phyloP scores from a whole-genome alignment of 2,888 invertebrate genomes.

The Leptinotarsa tumamoca region DNA sequence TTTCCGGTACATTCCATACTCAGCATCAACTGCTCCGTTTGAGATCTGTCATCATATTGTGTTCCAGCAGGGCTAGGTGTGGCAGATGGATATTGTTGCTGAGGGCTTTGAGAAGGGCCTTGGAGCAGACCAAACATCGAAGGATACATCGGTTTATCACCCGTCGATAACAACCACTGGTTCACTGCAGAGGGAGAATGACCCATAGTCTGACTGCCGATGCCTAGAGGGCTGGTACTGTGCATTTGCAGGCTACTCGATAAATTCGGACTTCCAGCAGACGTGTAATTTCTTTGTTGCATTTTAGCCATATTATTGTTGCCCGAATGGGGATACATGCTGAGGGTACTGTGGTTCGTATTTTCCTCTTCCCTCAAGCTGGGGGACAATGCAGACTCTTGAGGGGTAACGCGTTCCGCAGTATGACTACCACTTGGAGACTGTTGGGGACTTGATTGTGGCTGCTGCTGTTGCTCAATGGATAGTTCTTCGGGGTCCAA shows the following conservation, averaged over 20 bases:
- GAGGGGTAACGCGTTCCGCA: slow-evolving; percentile 70
- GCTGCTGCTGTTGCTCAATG: slow-evolving; percentile 71
- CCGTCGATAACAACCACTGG: slow-evolving; percentile 80
- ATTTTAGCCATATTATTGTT: slow-evolving; percentile 62
- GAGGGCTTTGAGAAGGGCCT: slow-evolving; percentile 69
- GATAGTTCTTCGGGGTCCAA: slow-evolving; percentile 84
- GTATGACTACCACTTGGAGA: slow-evolving; percentile 66
- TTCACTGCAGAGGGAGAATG: slow-evolving; percentile 73
- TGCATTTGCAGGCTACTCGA: slow-evolving; percentile 66
- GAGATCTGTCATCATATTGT: slow-evolving; percentile 77
- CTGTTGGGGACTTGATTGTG: slow-evolving; percentile 55
- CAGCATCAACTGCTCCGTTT: slow-evolving; percentile 72
- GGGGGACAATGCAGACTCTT: slow-evolving; percentile 70
- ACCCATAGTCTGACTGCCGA: slow-evolving; percentile 63
- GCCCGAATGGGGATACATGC: slow-evolving; percentile 68
- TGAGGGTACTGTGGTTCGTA: slow-evolving; percentile 77
- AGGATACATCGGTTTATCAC: slow-evolving; percentile 75
- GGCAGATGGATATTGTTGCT: slow-evolving; percentile 68
- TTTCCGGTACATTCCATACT: slow-evolving; percentile 72
- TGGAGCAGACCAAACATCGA: slow-evolving; percentile 76
- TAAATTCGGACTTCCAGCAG: slow-evolving; percentile 71
- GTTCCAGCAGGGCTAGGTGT: slow-evolving; percentile 69
- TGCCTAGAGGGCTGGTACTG: slow-evolving; percentile 62
- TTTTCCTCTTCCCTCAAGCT: slow-evolving; percentile 80
- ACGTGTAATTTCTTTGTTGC: slow-evolving; percentile 73